Evolutionary conservation across 2,113 vertebrate species (phyloP), one percentile per base, ranked within the genome.

Genomic region (Cynopterus brachyotis): DNA sequence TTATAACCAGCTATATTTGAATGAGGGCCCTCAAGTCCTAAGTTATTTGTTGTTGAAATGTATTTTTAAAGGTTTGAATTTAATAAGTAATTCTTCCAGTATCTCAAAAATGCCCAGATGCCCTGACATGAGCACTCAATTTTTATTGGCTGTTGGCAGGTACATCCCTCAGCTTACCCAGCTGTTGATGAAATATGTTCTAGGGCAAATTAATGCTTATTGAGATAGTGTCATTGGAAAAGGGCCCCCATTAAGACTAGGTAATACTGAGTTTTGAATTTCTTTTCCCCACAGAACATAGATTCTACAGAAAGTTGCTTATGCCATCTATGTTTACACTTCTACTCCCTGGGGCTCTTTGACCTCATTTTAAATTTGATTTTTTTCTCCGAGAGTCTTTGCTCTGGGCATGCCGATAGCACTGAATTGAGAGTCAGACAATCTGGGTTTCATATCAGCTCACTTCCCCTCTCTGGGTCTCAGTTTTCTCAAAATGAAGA

Each of bases 31-130:
- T 89, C 24, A 69, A 35, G 35, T 62, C 73, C 45, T 28, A 45
- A 53, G 22, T 89, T 60, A 84, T 64, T 78, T 92, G 37, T 86
- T 59, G 26, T 40, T 59, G 19, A 66, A 88, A 59, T 76, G 30
- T 69, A 15, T 91, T 59, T 89, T 96, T 69, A 70, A 80, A 86
- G 62, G 19, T 47, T 60, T 87, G 32, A 53, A 57, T 89, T 87
- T 80, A 72, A 76, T 59, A 32, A 59, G 9, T 9, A 9, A 12
- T 55, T 82, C 32, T 82, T n/a, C 37, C 15, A 50, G 53, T 5
- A 6, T 69, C 24, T 92, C 32, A 66, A 26, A 81, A 83, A 78
- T 64, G 26, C 9, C 28, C 28, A 47, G n/a, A 53, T 86, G 40
- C 40, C 40, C 57, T 11, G 22, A 47, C 12, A 8, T 0, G n/a